A percentile compares a stretch with the other conserved stretches of the same genome.
Conservation (phyloP, 2,797 vertebrate genomes). For the Typhlichthys subterraneus region DNA sequence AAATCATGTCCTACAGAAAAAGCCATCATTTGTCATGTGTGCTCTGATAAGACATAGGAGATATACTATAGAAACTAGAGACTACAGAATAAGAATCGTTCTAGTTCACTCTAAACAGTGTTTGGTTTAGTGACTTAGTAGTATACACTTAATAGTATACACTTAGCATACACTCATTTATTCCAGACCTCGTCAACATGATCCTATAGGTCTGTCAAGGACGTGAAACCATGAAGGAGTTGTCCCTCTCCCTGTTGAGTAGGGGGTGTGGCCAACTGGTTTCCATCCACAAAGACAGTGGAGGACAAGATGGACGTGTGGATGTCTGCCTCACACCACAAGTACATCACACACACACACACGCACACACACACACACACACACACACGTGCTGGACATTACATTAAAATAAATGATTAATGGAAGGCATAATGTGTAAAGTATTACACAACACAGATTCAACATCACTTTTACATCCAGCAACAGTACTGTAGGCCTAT, state of each 20-base stretch:
- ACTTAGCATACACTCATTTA: not conserved
- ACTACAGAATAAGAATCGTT: no score
- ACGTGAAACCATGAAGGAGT: constrained; percentile 63
- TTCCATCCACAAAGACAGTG: constrained; percentile 48
- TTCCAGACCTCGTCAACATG: not conserved
- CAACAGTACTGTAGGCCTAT: no score
- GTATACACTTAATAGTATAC: not conserved
- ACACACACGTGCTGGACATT: not conserved
- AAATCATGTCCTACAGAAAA: no score
- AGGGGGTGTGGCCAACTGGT: constrained; percentile 73
- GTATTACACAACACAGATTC: no score
- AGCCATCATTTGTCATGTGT: no score
- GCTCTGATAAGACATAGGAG: no score
- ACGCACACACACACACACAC: not conserved
- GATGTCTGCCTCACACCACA: constrained; percentile 81
- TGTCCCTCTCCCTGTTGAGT: constrained; percentile 79
- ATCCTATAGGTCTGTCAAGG: not conserved
- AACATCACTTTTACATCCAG: no score
- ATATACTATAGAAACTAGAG: no score
- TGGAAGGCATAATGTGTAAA: no score
- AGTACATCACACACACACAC: constrained; percentile 43
- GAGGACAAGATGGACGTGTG: constrained; percentile 70
- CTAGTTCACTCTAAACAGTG: no score
- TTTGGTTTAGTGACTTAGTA: constrained; percentile 1
- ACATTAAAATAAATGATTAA: no score